Base-by-base conservation (phyloP, 2,888 invertebrate species). In the Pollenia griseotomentosa region DNA sequence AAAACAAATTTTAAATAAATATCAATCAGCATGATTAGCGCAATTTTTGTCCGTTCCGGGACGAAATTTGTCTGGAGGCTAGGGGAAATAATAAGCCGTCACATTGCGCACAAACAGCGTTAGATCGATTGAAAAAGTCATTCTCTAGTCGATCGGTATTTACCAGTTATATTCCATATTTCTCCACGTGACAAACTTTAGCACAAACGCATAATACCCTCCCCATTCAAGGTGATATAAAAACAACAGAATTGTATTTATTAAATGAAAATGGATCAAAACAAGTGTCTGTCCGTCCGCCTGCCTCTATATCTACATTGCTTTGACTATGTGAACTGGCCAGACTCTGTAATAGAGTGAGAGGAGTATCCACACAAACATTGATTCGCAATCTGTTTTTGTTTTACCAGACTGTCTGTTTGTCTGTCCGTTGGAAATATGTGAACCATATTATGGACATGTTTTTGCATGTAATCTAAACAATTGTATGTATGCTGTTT, bases 251-350 rank as follows among this genome's bases (percentile, higher is more conserved):
- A 57, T 57, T 75, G n/a, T 44, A 46, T 16, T 51, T 57, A 84
- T 75, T 46, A 73, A 66, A 75, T 40, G 71, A 80, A 86, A 86
- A 78, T 84, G 68, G 66, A 86, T 83, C 77, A 77, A 66, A 68
- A 66, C 75, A 80, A 75, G 75, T 71, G 63, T 51, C 57, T 14
- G 70, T 51, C 66, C 51, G 55, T 42, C 63, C 7, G 8, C 2
- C 57, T 44, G 59, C 7, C 40, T 74, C 8, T 10, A 16, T 7
- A 11, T 12, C 2, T 16, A 53, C 40, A 51, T 59, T 66, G 51
- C 46, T n/a, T 57, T 40, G 23, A 57, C 19, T 65, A 11, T 66
- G 51, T 65, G 46, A 19, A 71, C 10, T 53, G 53, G 48, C 48
- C 74, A 74, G 65, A 14, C 65, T 11, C 19, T 44, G 16, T 61